Evolutionary conservation across 1,140 invertebrate species (phyloP).

Genomic region (Myzus persicae): DNA sequence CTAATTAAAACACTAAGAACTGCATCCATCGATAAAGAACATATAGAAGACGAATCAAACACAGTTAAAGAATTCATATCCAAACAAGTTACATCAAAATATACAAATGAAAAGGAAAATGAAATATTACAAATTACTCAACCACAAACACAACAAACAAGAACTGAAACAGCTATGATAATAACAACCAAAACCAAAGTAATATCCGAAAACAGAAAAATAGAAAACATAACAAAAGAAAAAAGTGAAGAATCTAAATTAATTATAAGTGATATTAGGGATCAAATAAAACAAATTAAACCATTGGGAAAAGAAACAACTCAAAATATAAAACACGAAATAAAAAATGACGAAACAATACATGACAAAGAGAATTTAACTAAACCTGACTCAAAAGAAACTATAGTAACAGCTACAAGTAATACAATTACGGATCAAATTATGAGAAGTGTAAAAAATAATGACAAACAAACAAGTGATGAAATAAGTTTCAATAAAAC

Average conservation of each 20-base stretch:
- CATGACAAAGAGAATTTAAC: too few relatives aligned
- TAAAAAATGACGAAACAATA: background rate
- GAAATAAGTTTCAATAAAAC: too few relatives aligned
- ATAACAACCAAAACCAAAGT: background rate
- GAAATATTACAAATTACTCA: background rate
- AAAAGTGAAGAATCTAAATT: background rate
- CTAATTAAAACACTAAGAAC: background rate
- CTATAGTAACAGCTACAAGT: too few relatives aligned
- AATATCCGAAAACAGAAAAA: background rate
- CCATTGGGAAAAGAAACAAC: background rate
- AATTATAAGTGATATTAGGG: too few relatives aligned
- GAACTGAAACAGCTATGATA: background rate
- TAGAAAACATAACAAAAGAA: too few relatives aligned
- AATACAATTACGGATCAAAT: background rate
- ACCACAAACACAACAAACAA: background rate
- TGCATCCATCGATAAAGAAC: constrained; percentile 13
- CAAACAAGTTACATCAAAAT: background rate
- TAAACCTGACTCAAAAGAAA: too few relatives aligned
- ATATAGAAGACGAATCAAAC: constrained; percentile 11
- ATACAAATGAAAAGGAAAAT: background rate
- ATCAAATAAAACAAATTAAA: too few relatives aligned
- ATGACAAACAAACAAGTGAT: background rate
- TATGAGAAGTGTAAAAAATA: background rate
- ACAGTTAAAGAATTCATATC: background rate
- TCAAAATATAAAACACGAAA: background rate